A percentile compares a stretch with the other conserved stretches of the same genome.
phyloP scores from a whole-genome alignment of 2,113 vertebrate genomes.

The Aptenodytes patagonicus region DNA sequence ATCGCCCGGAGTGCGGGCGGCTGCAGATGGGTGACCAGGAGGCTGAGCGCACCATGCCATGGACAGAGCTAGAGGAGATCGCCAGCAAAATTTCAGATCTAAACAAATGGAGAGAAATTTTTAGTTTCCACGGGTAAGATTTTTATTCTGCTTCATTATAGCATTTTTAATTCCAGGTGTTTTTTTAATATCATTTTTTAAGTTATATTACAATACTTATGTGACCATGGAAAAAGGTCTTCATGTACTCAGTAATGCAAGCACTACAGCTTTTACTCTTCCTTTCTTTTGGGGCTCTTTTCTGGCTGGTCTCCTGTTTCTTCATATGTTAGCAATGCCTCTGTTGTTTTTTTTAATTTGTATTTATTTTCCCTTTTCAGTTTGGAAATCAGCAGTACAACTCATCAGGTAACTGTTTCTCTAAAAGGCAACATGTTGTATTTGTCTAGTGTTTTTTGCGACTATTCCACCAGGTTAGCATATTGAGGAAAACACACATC shows the following conservation, averaged over 20 bases:
- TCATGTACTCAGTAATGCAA: not conserved
- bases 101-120: constrained; percentile 80
- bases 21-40: accelerated
- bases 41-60: accelerated
- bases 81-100: constrained; percentile 69
- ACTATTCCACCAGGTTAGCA: not conserved
- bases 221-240: not conserved
- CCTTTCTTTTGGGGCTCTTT: not conserved
- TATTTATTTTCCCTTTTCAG: constrained; percentile 69
- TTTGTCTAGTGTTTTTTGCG: not conserved
- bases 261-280: not conserved
- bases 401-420: constrained; percentile 58
- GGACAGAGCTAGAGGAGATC: constrained; percentile 69
- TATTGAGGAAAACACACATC: not conserved
- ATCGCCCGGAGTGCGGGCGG: accelerated
- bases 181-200: not conserved
- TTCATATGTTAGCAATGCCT: not conserved
- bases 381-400: constrained; percentile 51
- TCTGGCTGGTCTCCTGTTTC: not conserved
- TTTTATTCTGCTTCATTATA: not conserved
- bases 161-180: not conserved
- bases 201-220: not conserved
- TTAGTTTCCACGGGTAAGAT: constrained; percentile 70
- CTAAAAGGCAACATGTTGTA: not conserved
- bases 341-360: not conserved